phyloP scores from a whole-genome alignment of 2,113 vertebrate species.

The Charadrius vociferus region DNA sequence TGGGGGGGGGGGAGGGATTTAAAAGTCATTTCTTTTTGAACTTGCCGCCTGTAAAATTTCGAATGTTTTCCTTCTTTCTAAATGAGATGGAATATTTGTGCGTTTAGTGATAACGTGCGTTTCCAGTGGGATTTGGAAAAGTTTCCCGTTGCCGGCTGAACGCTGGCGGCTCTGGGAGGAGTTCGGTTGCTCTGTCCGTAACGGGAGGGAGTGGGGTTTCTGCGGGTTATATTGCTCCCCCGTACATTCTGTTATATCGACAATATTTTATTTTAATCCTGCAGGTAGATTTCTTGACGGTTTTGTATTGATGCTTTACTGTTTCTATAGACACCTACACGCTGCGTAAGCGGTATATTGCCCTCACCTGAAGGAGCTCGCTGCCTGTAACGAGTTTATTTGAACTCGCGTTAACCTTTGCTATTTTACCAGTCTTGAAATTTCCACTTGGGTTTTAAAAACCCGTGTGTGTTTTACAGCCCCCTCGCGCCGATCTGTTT shows the following conservation, averaged over 20 bases:
- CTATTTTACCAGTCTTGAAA: neutral
- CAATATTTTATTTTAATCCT: neutral
- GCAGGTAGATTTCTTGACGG: neutral
- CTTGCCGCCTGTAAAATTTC: neutral
- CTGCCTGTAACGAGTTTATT: neutral
- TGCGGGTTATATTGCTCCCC: neutral
- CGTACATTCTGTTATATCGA: neutral
- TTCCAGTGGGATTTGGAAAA: neutral
- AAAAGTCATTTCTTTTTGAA: neutral
- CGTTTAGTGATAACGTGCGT: accelerated
- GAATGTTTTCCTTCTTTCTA: neutral
- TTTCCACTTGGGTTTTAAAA: neutral
- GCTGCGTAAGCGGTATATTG: accelerated
- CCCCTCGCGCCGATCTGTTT: neutral
- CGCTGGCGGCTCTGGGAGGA: neutral
- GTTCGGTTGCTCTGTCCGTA: neutral
- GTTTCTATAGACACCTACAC: too few relatives aligned
- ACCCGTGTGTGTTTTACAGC: neutral
- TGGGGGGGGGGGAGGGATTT: neutral
- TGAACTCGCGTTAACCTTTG: neutral
- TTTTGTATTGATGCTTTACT: neutral
- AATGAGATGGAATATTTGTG: too few relatives aligned
- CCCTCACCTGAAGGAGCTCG: neutral
- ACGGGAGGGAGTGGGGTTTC: neutral
- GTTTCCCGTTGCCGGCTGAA: neutral